Conservation (phyloP, 2,888 invertebrate genomes). For the Atethmia centrago region DNA sequence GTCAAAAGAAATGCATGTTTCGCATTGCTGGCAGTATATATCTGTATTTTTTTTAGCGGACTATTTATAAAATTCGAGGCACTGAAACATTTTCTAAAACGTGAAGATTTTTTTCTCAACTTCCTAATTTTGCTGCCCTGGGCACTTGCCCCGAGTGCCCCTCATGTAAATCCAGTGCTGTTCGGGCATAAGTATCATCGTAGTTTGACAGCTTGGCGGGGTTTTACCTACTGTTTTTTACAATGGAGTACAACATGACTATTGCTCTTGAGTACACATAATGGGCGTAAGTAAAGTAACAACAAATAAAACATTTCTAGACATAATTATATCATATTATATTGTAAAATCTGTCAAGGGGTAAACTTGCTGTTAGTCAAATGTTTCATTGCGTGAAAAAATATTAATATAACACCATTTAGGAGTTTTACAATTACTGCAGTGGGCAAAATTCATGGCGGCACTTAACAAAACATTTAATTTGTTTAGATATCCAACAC, state of each 20-base stretch:
- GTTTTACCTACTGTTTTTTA: not conserved
- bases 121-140: no score
- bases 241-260: not conserved
- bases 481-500: constrained; percentile 31
- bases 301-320: constrained; percentile 44
- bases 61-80: no score
- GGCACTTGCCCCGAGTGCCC: no score
- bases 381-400: constrained; percentile 54
- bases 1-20: no score
- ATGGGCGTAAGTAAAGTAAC: not conserved
- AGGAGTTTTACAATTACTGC: constrained; percentile 37
- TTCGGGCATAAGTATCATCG: no score
- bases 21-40: no score
- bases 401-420: constrained; percentile 46
- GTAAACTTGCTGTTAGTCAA: constrained; percentile 53
- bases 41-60: no score
- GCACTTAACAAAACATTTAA: constrained; percentile 44
- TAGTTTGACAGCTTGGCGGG: not conserved
- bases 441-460: constrained; percentile 18
- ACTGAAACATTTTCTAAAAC: no score
- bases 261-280: not conserved
- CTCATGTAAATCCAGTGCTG: no score
- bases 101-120: no score
- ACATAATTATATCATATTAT: constrained; percentile 55
- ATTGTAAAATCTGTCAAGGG: constrained; percentile 67